Conservation (phyloP, 37 sponge, comb jelly and placozoan species). For the Bolinopsis microptera region DNA sequence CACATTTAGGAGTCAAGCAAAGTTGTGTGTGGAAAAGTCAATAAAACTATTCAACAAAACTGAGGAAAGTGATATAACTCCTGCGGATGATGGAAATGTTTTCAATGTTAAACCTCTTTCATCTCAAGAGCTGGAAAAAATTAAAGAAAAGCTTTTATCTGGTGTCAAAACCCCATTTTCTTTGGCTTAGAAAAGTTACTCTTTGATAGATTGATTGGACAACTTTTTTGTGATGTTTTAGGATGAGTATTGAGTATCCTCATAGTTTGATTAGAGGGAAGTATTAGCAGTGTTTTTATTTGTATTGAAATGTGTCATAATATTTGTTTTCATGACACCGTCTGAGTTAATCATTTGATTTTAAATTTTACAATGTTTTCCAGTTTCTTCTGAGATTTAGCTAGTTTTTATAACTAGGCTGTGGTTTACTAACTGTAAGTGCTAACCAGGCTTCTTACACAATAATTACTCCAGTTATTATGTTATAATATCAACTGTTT, state of each 20-base stretch:
- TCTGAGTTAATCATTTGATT: not conserved
- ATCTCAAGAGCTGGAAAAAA: conserved; percentile 10
- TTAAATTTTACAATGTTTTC: not conserved
- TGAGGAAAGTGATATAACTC: conserved; percentile 32
- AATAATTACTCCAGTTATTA: too few relatives aligned
- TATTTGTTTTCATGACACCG: not conserved
- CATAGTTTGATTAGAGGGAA: not conserved
- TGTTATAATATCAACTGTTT: too few relatives aligned
- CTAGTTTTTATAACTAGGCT: too few relatives aligned
- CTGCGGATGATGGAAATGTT: conserved; percentile 60
- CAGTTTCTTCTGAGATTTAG: too few relatives aligned
- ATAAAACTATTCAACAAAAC: conserved; percentile 31
- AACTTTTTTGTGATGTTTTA: too few relatives aligned
- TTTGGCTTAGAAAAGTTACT: too few relatives aligned
- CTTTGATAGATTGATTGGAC: too few relatives aligned
- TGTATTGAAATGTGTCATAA: not conserved
- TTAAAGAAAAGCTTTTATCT: conserved; percentile 25
- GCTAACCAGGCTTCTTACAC: too few relatives aligned
- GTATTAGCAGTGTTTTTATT: not conserved
- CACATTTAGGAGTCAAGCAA: conserved; percentile 25
- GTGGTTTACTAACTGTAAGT: too few relatives aligned
- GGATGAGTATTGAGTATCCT: too few relatives aligned
- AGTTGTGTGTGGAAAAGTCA: conserved; percentile 50
- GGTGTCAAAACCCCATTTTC: conserved; percentile 28
- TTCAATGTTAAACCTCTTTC: conserved; percentile 45